A percentile compares a stretch with the other conserved stretches of the same genome.
These are phyloP conservation scores for Orgyia antiqua DNA, from an alignment of 2,888 invertebrate genomes.

Conservation along the genomic window DNA sequence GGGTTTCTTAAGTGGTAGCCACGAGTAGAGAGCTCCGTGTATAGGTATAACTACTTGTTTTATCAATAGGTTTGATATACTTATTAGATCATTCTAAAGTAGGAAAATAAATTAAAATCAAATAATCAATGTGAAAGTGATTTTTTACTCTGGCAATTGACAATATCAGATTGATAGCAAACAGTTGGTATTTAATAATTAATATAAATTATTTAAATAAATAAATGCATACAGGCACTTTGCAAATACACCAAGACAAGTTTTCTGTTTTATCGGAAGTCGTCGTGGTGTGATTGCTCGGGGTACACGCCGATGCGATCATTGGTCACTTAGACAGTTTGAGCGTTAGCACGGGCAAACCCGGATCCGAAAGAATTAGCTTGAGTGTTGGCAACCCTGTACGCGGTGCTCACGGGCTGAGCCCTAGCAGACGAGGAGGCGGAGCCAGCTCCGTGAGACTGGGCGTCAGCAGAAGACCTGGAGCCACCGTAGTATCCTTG, in stretches of 20 bases:
- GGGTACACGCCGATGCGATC: constrained; percentile 7
- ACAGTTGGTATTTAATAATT: constrained; percentile 14
- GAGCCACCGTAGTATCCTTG: constrained; percentile 28
- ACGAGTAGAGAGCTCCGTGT: too few relatives aligned
- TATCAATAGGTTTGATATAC: too few relatives aligned
- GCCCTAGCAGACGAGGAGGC: constrained; percentile 47
- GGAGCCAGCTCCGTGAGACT: constrained; percentile 43
- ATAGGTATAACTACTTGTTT: too few relatives aligned
- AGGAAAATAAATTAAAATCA: too few relatives aligned
- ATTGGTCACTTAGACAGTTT: constrained; percentile 32
- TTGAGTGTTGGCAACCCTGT: constrained; percentile 46
- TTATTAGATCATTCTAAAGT: too few relatives aligned
- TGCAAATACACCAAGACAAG: constrained; percentile 72
- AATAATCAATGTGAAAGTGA: too few relatives aligned
- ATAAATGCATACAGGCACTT: constrained; percentile 37
- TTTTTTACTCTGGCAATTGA: too few relatives aligned
- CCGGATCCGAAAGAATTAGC: constrained; percentile 46
- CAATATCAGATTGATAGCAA: too few relatives aligned
- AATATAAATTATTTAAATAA: constrained; percentile 22
- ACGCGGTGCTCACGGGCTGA: constrained; percentile 43
- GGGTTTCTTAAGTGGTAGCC: too few relatives aligned
- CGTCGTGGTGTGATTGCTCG: constrained; percentile 66
- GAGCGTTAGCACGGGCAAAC: constrained; percentile 51
- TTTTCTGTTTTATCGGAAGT: constrained; percentile 40
- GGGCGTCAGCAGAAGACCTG: constrained; percentile 43